Evolutionary conservation across 2,113 vertebrate species (phyloP).

Genomic region (Ciconia boyciana): DNA sequence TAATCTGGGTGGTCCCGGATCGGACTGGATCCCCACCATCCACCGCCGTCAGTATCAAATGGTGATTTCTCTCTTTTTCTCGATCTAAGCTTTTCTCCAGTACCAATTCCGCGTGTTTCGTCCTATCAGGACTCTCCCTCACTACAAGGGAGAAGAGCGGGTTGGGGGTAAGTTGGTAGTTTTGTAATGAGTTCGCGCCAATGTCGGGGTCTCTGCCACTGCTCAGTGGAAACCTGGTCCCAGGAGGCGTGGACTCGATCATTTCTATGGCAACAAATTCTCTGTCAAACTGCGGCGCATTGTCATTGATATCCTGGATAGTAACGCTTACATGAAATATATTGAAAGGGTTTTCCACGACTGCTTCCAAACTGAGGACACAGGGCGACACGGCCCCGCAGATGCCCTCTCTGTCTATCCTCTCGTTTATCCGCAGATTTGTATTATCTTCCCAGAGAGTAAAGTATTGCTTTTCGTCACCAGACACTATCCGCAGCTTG

Average conservation of each 20-base stretch:
- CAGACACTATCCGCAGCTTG: not conserved
- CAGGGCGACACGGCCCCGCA: constrained; percentile 66
- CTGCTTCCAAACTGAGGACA: constrained; percentile 69
- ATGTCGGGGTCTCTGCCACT: constrained; percentile 66
- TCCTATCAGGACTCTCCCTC: constrained; percentile 58
- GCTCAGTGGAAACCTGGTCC: constrained; percentile 61
- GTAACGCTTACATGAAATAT: constrained; percentile 69
- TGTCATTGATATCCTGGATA: constrained; percentile 80
- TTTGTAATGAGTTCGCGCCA: constrained; percentile 73
- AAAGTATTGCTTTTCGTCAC: constrained; percentile 22
- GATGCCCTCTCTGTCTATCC: constrained; percentile 77
- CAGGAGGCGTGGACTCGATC: constrained; percentile 58
- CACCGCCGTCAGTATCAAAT: constrained; percentile 71
- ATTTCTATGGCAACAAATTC: constrained; percentile 60
- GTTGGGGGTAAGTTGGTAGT: constrained; percentile 69
- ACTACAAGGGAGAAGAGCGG: constrained; percentile 66
- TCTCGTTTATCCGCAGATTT: constrained; percentile 68
- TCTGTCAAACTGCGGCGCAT: constrained; percentile 65
- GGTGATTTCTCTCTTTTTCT: constrained; percentile 53
- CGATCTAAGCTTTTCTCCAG: constrained; percentile 74
- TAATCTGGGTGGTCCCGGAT: constrained; percentile 69
- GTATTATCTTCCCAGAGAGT: constrained; percentile 12
- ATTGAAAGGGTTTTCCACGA: constrained; percentile 77
- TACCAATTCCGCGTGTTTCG: constrained; percentile 63
- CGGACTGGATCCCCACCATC: constrained; percentile 75